These are phyloP conservation scores for Spatulosminthurus flaviceps DNA, from an alignment of 2,888 invertebrate species.

Conservation along the genomic window DNA sequence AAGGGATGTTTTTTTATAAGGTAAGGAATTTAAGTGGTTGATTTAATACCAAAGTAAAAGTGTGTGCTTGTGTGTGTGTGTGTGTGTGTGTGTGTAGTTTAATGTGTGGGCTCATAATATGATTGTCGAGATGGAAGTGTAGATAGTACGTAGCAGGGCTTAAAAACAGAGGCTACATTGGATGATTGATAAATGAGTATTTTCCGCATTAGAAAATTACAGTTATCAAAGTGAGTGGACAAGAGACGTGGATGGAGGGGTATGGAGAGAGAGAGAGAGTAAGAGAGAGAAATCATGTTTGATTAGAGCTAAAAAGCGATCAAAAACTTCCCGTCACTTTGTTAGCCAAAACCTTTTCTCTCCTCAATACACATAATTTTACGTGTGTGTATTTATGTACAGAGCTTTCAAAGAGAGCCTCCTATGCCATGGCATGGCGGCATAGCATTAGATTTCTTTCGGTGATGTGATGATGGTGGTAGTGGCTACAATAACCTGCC, in stretches of 20 bases:
- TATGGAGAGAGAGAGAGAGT: slow-evolving; percentile 32
- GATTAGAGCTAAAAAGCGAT: slow-evolving; percentile 55
- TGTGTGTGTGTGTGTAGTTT: too few species aligned
- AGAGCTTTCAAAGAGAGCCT: slow-evolving; percentile 4
- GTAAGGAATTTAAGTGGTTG: slow-evolving; percentile 27
- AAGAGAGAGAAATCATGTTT: slow-evolving; percentile 60
- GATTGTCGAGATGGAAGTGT: slow-evolving; percentile 30
- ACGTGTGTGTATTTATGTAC: too few species aligned
- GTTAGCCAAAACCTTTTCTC: neutral
- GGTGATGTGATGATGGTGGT: slow-evolving; percentile 24
- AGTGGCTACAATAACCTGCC: slow-evolving; percentile 24
- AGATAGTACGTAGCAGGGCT: slow-evolving; percentile 46
- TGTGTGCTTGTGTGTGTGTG: too few species aligned
- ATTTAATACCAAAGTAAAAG: neutral
- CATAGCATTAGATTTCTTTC: slow-evolving; percentile 20
- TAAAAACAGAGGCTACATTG: slow-evolving; percentile 52
- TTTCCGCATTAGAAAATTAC: slow-evolving; percentile 63
- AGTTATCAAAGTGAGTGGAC: slow-evolving; percentile 55
- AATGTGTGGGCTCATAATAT: slow-evolving; percentile 41
- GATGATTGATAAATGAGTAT: slow-evolving; percentile 63
- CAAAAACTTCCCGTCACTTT: slow-evolving; percentile 41
- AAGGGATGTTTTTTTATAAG: neutral
- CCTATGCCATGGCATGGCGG: neutral
- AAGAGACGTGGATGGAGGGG: slow-evolving; percentile 4
- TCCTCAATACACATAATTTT: too few species aligned